phyloP scores from a whole-genome alignment of 2,888 invertebrate genomes.

The Drosophila quinaria region DNA sequence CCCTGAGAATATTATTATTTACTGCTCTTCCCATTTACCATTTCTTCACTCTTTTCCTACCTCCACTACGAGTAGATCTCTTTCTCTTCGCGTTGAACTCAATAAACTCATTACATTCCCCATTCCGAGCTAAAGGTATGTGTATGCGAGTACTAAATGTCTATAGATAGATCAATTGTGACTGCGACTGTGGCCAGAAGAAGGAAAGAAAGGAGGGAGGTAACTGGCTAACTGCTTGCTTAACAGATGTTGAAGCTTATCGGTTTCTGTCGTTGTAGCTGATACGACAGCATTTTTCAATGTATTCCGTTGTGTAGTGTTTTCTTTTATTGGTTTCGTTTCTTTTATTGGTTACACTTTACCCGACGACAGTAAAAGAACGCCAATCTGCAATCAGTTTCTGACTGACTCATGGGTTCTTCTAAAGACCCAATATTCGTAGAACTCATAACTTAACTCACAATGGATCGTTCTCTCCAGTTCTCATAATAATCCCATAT shows the following conservation, averaged over 20 bases:
- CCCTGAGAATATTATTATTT: not conserved
- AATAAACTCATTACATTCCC: conserved; percentile 23
- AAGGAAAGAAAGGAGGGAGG: not conserved
- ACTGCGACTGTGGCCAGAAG: conserved; percentile 2
- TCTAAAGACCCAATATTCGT: conserved; percentile 20
- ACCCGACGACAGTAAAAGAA: conserved; percentile 23
- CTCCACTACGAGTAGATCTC: not conserved
- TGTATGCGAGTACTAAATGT: conserved; percentile 6
- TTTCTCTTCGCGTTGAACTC: not conserved
- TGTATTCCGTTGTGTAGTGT: conserved; percentile 35
- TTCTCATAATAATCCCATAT: conserved; percentile 7
- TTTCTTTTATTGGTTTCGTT: conserved; percentile 13
- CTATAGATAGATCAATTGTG: conserved; percentile 64
- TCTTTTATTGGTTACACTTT: conserved; percentile 41
- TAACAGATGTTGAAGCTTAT: conserved; percentile 72
- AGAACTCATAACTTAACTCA: conserved; percentile 7
- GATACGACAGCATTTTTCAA: conserved; percentile 59
- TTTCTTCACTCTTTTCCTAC: not conserved
- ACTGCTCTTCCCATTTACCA: not conserved
- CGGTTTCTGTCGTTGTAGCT: conserved; percentile 41
- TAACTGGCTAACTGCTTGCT: conserved; percentile 35
- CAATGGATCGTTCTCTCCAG: conserved; percentile 10
- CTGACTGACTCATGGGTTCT: conserved; percentile 42
- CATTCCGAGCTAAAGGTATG: conserved; percentile 1
- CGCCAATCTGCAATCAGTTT: conserved; percentile 45